These are phyloP conservation scores for Drosophila mimica DNA, from an alignment of 2,888 invertebrate genomes.

Conservation along the genomic window DNA sequence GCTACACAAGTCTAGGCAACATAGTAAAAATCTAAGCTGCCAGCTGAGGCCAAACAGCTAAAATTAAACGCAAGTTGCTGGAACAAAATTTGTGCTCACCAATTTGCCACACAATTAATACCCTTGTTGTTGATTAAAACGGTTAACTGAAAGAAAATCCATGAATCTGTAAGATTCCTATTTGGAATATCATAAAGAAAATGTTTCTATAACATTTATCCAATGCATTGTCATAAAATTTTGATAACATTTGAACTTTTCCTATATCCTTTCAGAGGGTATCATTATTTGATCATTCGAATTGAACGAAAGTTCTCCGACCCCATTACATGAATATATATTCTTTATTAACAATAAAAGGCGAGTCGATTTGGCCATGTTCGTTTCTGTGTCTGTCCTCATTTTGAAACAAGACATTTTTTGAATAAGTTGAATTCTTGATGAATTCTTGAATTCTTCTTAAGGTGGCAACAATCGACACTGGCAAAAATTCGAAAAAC, in stretches of 20 bases:
- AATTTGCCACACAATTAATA: neutral
- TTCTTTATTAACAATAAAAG: neutral
- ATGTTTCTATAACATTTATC: neutral
- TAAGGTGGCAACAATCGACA: neutral
- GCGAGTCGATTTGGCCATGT: neutral
- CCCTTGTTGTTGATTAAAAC: slow-evolving; percentile 1
- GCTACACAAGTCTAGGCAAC: slow-evolving; percentile 34
- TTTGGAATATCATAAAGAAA: neutral
- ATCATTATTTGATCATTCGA: neutral
- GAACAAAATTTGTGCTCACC: neutral
- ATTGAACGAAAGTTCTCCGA: neutral
- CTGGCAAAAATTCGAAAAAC: slow-evolving; percentile 2
- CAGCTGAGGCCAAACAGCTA: slow-evolving; percentile 26
- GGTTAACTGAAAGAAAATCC: neutral
- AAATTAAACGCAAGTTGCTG: slow-evolving; percentile 8
- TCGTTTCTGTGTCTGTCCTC: neutral
- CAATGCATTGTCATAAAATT: neutral
- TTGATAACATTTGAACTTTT: neutral
- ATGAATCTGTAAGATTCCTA: neutral
- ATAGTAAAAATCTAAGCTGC: slow-evolving; percentile 32
- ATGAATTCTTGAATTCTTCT: neutral
- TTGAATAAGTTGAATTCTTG: neutral
- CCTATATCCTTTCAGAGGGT: neutral
- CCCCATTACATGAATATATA: neutral
- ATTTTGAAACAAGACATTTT: neutral